A percentile compares a stretch with the other conserved stretches of the same genome.
Evolutionary conservation across 2,797 vertebrate genomes (phyloP).

Genomic region (Sebastes diaconus): DNA sequence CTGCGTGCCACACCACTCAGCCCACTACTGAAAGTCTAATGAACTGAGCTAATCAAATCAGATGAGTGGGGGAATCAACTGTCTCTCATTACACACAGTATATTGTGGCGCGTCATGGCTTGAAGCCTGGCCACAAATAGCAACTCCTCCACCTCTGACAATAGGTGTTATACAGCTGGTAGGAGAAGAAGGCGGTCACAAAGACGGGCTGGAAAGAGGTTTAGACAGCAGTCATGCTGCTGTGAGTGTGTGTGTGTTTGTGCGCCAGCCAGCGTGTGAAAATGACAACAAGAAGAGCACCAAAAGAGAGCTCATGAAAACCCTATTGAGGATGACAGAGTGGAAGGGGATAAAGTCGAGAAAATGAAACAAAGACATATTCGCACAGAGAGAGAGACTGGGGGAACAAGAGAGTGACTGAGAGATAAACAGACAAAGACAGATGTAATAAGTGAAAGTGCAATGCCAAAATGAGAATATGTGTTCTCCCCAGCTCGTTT

Average conservation of each 20-base stretch:
- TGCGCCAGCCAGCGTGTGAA: conserved; percentile 1
- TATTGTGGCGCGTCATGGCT: neutral
- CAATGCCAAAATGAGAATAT: conserved; percentile 37
- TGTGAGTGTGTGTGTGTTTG: neutral
- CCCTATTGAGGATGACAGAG: neutral
- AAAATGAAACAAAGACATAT: conserved; percentile 6
- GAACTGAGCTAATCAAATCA: conserved; percentile 46
- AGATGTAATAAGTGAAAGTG: conserved; percentile 21
- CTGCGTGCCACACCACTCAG: conserved; percentile 20
- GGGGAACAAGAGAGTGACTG: conserved; percentile 9
- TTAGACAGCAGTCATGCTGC: neutral
- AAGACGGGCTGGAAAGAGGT: neutral
- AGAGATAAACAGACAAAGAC: conserved; percentile 26
- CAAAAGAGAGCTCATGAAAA: conserved; percentile 23
- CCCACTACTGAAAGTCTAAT: conserved; percentile 44
- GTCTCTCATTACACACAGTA: neutral
- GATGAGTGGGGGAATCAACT: conserved; percentile 8
- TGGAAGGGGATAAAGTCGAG: neutral
- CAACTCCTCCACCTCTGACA: conserved; percentile 18
- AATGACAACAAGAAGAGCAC: conserved; percentile 14
- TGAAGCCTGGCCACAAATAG: conserved; percentile 13
- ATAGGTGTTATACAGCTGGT: conserved; percentile 6
- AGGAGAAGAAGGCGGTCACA: neutral
- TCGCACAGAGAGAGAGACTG: neutral
- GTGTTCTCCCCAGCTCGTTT: conserved; percentile 40